phyloP scores from a whole-genome alignment of 2,113 vertebrate genomes.

The Bos javanicus region DNA sequence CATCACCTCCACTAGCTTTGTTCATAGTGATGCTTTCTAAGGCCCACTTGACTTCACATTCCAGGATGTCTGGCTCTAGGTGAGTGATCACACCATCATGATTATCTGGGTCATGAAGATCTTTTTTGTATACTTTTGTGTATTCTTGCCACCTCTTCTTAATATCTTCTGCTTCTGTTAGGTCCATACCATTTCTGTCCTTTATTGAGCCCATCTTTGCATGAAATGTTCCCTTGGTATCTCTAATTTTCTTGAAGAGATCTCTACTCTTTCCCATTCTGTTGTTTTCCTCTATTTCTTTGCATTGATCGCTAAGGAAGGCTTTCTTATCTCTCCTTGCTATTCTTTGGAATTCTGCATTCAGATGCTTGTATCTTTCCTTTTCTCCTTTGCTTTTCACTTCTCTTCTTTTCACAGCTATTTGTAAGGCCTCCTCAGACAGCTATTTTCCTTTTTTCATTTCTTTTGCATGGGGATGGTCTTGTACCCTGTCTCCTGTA shows the following conservation, averaged over 20 bases:
- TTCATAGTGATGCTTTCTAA: background rate
- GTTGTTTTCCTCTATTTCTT: background rate
- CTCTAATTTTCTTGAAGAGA: background rate
- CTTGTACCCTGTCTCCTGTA: background rate
- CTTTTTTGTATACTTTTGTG: background rate
- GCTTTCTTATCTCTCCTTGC: background rate
- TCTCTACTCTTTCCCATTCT: background rate
- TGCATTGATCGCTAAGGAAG: fast-evolving
- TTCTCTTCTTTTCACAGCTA: background rate
- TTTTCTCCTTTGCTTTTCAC: background rate
- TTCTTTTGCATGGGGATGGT: background rate
- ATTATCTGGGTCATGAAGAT: background rate
- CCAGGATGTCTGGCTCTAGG: background rate
- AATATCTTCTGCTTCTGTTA: background rate
- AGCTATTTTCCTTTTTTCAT: background rate
- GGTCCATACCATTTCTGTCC: background rate
- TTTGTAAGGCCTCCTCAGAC: background rate
- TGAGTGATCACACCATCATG: background rate
- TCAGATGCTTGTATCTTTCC: background rate
- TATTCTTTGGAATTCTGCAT: background rate
- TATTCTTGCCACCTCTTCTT: background rate
- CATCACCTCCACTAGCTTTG: background rate
- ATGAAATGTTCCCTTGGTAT: background rate
- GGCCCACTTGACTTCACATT: background rate
- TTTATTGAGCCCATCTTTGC: background rate